Conservation (phyloP, 2,888 invertebrate genomes). For the Calameuta pallipes region DNA sequence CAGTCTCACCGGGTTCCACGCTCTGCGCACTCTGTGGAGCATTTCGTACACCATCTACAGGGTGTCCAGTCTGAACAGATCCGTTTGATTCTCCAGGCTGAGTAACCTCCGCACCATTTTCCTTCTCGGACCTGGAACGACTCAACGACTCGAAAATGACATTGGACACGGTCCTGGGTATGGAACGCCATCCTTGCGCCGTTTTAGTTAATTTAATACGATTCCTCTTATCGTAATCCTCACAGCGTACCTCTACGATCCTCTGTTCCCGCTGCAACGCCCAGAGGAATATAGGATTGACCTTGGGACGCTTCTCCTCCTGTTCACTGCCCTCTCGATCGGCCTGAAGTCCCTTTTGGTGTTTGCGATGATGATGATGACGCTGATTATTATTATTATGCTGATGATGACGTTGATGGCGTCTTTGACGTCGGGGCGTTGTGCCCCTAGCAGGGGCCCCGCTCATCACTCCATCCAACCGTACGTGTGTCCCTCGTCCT, state of each 20-base stretch:
- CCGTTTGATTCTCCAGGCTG: background rate
- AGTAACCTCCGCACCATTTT: background rate
- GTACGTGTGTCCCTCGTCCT: constrained; percentile 29
- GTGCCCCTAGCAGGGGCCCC: constrained; percentile 64
- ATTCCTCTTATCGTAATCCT: constrained; percentile 88
- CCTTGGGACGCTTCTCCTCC: constrained; percentile 71
- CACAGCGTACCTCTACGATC: constrained; percentile 86
- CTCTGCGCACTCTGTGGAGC: background rate
- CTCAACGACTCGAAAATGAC: constrained; percentile 6
- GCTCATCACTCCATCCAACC: constrained; percentile 66
- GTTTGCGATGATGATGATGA: constrained; percentile 38
- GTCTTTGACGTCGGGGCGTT: constrained; percentile 62
- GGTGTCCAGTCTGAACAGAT: background rate
- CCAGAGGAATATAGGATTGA: constrained; percentile 88
- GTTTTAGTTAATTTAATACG: constrained; percentile 86
- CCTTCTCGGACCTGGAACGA: constrained; percentile 11
- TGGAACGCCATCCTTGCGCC: constrained; percentile 83
- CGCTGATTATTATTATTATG: constrained; percentile 47
- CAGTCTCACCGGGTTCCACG: background rate
- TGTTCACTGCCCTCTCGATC: constrained; percentile 48
- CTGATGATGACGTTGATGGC: constrained; percentile 53
- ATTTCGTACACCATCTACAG: constrained; percentile 44
- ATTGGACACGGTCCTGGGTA: constrained; percentile 78
- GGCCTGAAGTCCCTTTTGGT: constrained; percentile 31
- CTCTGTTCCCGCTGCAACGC: constrained; percentile 83